Base-by-base conservation (phyloP, 2,888 invertebrate genomes). In the Syrphus vitripennis region DNA sequence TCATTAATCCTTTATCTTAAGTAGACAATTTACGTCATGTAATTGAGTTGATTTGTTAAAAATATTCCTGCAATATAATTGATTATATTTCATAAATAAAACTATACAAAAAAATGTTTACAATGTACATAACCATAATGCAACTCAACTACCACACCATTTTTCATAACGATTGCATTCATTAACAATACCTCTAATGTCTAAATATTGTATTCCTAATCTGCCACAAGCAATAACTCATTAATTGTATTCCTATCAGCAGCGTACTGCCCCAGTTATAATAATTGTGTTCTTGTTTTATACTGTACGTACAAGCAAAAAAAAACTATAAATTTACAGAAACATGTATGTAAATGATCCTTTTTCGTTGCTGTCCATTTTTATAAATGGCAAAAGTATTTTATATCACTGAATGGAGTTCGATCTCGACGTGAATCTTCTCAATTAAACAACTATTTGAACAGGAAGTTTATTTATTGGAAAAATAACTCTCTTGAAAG, bases 211-310 rank as follows among this genome's bases (percentile, higher is more conserved):
- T 21, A 24, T 21, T 48, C 55, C 40, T 14, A 53, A 71, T 16
- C 78, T 55, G 55, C 19, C 55, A 24, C 67, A 16, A 37, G 14
- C 24, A n/a, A 24, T 34, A 1, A 12, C 16, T 29, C 65, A 74
- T 80, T 80, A 59, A 67, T 67, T 59, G 67, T 1, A 55, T 65
- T 72, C 12, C 79, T 19, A 59, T 67, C 37, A 16, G 21, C 42
- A 29, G 16, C 4, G 21, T 34, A 21, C 21, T 34, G 50, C 29
- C 29, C 14, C 19, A 34, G 12, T 59, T 48, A 65, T 63, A 26
- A 63, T 63, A 63, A 16, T 63, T 63, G 31, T 48, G 31, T 31
- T 48, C 65, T 31, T 34, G 65, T 40, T 65, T 14, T 12, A 48
- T 10, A 31, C 65, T 9, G n/a, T n/a, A n/a, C n/a, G n/a, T n/a